phyloP scores from a whole-genome alignment of 2,797 vertebrate genomes.

The Notolepis coatsorum region DNA sequence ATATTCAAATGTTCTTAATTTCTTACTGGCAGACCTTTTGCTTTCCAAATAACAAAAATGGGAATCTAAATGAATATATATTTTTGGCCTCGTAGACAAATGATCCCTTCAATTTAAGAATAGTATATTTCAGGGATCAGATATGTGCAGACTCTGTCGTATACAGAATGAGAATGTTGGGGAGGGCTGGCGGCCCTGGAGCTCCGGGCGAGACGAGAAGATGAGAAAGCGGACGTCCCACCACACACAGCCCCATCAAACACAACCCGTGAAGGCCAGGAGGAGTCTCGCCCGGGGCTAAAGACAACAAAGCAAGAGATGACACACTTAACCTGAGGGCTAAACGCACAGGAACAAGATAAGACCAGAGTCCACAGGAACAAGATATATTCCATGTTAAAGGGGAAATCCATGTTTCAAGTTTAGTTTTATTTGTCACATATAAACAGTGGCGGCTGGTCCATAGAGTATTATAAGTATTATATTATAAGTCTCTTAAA shows the following conservation, averaged over 20 bases:
- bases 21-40: too few relatives aligned
- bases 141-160: slow-evolving; percentile 44
- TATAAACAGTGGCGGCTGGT: too few relatives aligned
- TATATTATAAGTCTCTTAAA: too few relatives aligned
- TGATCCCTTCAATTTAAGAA: too few relatives aligned
- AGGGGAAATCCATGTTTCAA: too few relatives aligned
- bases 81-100: too few relatives aligned
- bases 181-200: slow-evolving; percentile 51
- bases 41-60: too few relatives aligned
- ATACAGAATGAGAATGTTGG: slow-evolving; percentile 47
- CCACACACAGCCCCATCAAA: slow-evolving; percentile 53
- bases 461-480: too few relatives aligned
- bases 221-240: slow-evolving; percentile 57
- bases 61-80: too few relatives aligned
- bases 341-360: slow-evolving; percentile 1
- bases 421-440: too few relatives aligned
- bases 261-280: slow-evolving; percentile 25
- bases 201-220: slow-evolving; percentile 43
- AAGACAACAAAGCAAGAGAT: slow-evolving; percentile 32
- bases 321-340: background rate
- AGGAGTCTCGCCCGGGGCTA: slow-evolving; percentile 41
- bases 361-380: slow-evolving; percentile 17
- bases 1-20: too few relatives aligned
- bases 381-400: background rate
- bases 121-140: slow-evolving; percentile 41